phyloP scores from a whole-genome alignment of 23 tunicate species.

The Diplosoma virens region DNA sequence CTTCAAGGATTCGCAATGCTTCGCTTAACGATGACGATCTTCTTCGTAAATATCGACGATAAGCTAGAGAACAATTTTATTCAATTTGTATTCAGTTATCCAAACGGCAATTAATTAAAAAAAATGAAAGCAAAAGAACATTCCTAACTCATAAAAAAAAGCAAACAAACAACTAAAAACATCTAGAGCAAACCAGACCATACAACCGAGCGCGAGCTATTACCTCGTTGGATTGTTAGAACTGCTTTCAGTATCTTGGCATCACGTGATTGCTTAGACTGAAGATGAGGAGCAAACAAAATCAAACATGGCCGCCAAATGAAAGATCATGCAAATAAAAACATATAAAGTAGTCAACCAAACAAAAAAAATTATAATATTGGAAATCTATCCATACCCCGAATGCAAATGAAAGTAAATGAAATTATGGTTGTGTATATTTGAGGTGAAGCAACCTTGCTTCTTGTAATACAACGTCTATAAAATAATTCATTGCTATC shows the following conservation, averaged over 20 bases:
- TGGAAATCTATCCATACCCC: too few species aligned
- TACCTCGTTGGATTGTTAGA: constrained; percentile 63
- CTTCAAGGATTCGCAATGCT: constrained; percentile 21
- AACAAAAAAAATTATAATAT: neutral
- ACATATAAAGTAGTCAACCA: too few species aligned
- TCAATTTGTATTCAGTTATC: too few species aligned
- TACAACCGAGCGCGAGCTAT: neutral
- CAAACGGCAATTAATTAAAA: neutral
- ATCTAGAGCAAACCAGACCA: too few species aligned
- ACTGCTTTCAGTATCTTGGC: constrained; percentile 37
- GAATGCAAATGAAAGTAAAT: too few species aligned
- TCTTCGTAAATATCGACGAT: neutral
- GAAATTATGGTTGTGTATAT: too few species aligned
- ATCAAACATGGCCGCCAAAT: constrained; percentile 15
- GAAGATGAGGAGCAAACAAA: constrained; percentile 5
- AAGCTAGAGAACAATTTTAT: too few species aligned
- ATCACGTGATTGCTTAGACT: constrained; percentile 38
- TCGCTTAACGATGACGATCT: neutral
- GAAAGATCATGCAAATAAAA: constrained; percentile 21
- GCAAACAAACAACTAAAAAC: neutral
- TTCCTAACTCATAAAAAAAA: neutral
- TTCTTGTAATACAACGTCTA: too few species aligned
- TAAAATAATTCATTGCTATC: too few species aligned
- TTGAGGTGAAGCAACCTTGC: too few species aligned
- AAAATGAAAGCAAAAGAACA: neutral